Conservation (phyloP, 2,113 vertebrate genomes). For the human region GRCh38 chr18:41393001-41393500, state of each 20-base stretch:
- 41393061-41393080: neutral
- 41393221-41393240: neutral
- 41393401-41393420: neutral
- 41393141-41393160: neutral
- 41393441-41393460: neutral
- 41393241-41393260: neutral
- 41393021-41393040: neutral
- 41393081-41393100: neutral
- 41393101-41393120: neutral
- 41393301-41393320: neutral
- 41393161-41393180: neutral
- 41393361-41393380: neutral
- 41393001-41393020: neutral
- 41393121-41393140: neutral
- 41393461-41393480: rapidly evolving
- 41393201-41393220: neutral
- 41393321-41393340: neutral
- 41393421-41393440: neutral
- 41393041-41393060: neutral
- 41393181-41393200: neutral
- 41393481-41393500: no score
- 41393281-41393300: no score
- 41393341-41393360: no score
- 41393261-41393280: neutral
- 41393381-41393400: neutral